Conservation (phyloP, 2,888 invertebrate genomes). For the Tipula unca region DNA sequence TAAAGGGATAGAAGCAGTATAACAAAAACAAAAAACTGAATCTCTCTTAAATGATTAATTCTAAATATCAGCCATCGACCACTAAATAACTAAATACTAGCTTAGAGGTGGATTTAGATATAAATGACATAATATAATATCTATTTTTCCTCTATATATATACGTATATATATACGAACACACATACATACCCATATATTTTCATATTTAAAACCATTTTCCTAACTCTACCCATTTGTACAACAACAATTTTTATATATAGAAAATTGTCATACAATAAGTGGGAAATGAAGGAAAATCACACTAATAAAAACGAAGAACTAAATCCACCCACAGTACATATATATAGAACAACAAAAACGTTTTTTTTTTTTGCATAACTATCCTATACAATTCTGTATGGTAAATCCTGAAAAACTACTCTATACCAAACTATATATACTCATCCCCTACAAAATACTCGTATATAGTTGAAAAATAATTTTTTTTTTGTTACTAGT, state of each 20-base stretch:
- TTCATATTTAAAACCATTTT: slow-evolving; percentile 17
- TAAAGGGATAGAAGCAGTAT: background rate
- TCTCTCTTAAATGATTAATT: slow-evolving; percentile 16
- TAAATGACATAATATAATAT: slow-evolving; percentile 15
- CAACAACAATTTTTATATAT: background rate
- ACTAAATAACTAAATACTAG: slow-evolving; percentile 18
- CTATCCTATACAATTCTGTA: background rate
- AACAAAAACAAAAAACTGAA: background rate
- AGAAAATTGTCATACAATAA: background rate
- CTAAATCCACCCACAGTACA: background rate
- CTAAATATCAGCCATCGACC: slow-evolving; percentile 19
- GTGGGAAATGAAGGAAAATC: background rate
- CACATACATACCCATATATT: background rate
- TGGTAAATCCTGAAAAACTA: background rate
- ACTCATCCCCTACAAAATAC: background rate
- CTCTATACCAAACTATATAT: background rate
- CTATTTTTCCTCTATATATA: slow-evolving; percentile 17
- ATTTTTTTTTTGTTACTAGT: background rate
- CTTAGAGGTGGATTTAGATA: slow-evolving; percentile 18
- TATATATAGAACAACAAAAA: background rate
- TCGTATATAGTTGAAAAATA: background rate
- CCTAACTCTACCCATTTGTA: background rate
- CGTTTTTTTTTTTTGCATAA: background rate
- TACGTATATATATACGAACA: background rate
- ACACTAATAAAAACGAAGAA: background rate